Evolutionary conservation across 2,888 invertebrate genomes (phyloP).

Genomic region (Yponomeuta malinellus): DNA sequence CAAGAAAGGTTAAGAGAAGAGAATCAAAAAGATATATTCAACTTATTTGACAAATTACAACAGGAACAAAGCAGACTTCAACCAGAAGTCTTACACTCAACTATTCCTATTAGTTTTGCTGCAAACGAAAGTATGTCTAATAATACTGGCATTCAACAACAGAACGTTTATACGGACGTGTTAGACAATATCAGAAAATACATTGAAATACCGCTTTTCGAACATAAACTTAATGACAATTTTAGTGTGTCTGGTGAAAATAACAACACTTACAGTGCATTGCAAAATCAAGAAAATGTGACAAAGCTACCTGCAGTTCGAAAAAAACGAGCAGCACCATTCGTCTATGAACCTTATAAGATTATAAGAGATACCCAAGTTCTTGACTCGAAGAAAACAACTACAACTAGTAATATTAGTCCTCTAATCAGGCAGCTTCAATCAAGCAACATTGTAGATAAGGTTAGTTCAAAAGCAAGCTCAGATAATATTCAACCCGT

Average conservation of each 20-base stretch:
- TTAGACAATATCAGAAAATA: conserved; percentile 55
- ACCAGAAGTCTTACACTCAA: background rate
- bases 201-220: conserved; percentile 17
- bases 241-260: conserved; percentile 8
- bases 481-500: conserved; percentile 40
- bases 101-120: background rate
- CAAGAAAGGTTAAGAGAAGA: conserved; percentile 24
- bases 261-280: conserved; percentile 31
- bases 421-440: conserved; percentile 64
- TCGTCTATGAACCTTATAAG: conserved; percentile 68
- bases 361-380: conserved; percentile 58
- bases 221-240: conserved; percentile 15
- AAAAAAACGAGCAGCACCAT: conserved; percentile 48
- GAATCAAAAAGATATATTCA: conserved; percentile 29
- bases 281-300: conserved; percentile 36
- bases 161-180: conserved; percentile 66
- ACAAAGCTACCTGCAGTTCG: conserved; percentile 29
- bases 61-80: conserved; percentile 25
- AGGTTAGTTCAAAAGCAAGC: conserved; percentile 39
- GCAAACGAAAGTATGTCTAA: conserved; percentile 13
- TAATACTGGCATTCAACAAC: conserved; percentile 22
- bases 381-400: conserved; percentile 59
- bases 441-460: conserved; percentile 52
- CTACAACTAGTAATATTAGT: conserved; percentile 52
- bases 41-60: conserved; percentile 30